Percentiles rank a stretch among this genome's conserved stretches.
These are phyloP conservation scores for Saturnia pavonia DNA, from an alignment of 2,888 invertebrate genomes.

Conservation along the genomic window DNA sequence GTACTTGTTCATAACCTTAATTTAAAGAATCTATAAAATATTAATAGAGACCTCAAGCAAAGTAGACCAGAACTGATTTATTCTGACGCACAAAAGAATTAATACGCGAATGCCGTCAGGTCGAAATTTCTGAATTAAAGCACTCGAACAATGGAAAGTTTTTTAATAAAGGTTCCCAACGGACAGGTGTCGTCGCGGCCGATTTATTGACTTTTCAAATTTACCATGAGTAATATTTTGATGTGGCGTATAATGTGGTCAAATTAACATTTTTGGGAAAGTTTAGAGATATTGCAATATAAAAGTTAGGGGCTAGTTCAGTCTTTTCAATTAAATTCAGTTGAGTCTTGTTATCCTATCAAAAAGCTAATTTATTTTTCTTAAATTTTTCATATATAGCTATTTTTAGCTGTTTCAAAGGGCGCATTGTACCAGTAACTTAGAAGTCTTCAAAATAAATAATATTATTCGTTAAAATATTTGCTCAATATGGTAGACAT, in stretches of 20 bases:
- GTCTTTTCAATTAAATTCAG: not conserved
- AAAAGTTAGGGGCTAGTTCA: not conserved
- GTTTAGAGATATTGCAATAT: constrained; percentile 7
- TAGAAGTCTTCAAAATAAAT: no score
- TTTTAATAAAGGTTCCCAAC: constrained; percentile 66
- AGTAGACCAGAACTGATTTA: constrained; percentile 27
- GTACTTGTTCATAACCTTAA: not conserved
- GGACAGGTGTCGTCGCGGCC: constrained; percentile 59
- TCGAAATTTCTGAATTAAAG: constrained; percentile 57
- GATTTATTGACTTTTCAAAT: constrained; percentile 67
- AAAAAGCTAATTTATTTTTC: not conserved
- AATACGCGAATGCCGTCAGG: constrained; percentile 38
- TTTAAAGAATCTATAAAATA: not conserved
- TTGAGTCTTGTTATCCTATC: not conserved
- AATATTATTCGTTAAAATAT: no score
- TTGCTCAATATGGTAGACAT: no score
- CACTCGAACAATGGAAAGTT: constrained; percentile 60
- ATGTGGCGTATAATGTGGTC: constrained; percentile 22
- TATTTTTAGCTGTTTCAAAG: no score
- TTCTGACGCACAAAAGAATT: constrained; percentile 31
- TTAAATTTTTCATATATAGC: no score
- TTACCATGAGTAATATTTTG: constrained; percentile 36
- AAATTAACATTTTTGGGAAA: constrained; percentile 17
- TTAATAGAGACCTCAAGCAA: constrained; percentile 35
- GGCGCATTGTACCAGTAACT: no score